Evolutionary conservation across 1,140 invertebrate genomes (phyloP).

Genomic region (Cardiocondyla obscurior): DNA sequence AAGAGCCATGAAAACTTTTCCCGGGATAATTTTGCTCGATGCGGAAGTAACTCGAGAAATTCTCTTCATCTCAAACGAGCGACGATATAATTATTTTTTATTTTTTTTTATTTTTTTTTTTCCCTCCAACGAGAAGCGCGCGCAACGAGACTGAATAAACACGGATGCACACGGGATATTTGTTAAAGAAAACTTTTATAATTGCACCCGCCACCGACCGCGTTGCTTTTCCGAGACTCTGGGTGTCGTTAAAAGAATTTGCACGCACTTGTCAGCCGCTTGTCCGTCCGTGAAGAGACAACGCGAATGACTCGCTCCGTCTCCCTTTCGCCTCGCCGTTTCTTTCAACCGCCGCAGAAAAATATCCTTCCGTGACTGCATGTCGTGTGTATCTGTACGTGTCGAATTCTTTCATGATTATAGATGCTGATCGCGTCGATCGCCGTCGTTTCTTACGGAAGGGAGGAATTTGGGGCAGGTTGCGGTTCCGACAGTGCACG

Average conservation of each 20-base stretch:
- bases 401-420: conserved; percentile 45
- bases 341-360: conserved; percentile 11
- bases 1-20: conserved; percentile 18
- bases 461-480: conserved; percentile 73
- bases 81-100: conserved; percentile 64
- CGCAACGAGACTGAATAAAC: conserved; percentile 34
- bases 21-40: conserved; percentile 55
- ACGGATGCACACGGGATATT: conserved; percentile 57
- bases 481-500: conserved; percentile 69
- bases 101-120: conserved; percentile 37
- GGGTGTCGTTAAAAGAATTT: conserved; percentile 82
- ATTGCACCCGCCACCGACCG: conserved; percentile 53
- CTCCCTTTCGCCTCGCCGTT: not conserved
- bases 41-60: conserved; percentile 24
- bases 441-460: conserved; percentile 6
- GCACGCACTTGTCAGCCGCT: conserved; percentile 79
- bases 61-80: conserved; percentile 30
- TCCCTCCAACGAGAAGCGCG: conserved; percentile 47
- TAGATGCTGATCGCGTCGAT: conserved; percentile 16
- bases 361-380: conserved; percentile 39
- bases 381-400: conserved; percentile 9
- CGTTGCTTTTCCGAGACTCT: conserved; percentile 74
- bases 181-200: conserved; percentile 71
- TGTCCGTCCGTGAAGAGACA: conserved; percentile 75
- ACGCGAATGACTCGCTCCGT: conserved; percentile 40